These are phyloP conservation scores for Platichthys stellatus DNA, from an alignment of 2,113 vertebrate species.

Conservation along the genomic window DNA sequence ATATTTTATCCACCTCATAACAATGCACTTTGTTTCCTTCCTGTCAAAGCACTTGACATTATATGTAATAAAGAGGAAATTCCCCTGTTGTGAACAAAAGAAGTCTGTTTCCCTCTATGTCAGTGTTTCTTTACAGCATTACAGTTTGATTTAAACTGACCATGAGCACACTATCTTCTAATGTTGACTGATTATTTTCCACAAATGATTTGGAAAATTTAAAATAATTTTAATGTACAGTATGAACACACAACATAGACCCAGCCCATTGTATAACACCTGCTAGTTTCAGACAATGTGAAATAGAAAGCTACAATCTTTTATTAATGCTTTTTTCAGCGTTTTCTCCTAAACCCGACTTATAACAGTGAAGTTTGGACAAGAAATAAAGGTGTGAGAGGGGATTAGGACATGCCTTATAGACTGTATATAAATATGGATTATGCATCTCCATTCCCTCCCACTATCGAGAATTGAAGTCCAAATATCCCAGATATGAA, in stretches of 20 bases:
- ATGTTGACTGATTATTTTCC: neutral
- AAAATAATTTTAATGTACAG: neutral
- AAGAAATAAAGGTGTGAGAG: neutral
- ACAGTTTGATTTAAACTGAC: neutral
- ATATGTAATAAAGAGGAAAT: neutral
- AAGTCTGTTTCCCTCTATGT: slow-evolving; percentile 2
- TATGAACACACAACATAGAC: neutral
- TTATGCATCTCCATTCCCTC: too few relatives aligned
- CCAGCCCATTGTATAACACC: neutral
- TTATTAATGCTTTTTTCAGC: too few relatives aligned
- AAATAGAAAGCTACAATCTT: neutral
- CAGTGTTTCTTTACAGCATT: neutral
- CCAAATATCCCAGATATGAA: too few relatives aligned
- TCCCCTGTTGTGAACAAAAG: slow-evolving; percentile 8
- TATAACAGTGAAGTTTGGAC: neutral
- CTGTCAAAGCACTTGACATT: slow-evolving; percentile 8
- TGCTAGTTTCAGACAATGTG: slow-evolving; percentile 6
- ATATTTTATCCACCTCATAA: slow-evolving; percentile 12
- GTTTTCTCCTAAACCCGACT: neutral
- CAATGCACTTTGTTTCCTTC: slow-evolving; percentile 38
- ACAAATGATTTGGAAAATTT: neutral
- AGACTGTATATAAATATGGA: too few relatives aligned
- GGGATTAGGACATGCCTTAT: too few relatives aligned
- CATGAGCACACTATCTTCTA: too few relatives aligned
- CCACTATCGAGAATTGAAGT: too few relatives aligned